These are phyloP conservation scores for Hippocampus zosterae DNA, from an alignment of 2,113 vertebrate species.

Conservation along the genomic window DNA sequence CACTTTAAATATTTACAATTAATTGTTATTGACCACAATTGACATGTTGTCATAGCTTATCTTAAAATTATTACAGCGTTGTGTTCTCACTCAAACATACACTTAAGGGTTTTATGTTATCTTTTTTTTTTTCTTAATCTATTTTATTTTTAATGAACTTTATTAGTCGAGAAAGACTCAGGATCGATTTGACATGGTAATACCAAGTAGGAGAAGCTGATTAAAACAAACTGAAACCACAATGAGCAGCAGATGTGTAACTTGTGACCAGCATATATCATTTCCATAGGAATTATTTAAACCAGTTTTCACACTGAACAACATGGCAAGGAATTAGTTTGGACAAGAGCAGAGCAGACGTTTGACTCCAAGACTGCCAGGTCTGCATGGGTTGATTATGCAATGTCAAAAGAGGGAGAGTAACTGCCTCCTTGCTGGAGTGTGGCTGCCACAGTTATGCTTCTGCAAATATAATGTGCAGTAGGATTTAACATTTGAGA, in stretches of 20 bases:
- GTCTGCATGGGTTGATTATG: constrained; percentile 44
- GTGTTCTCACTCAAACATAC: not conserved
- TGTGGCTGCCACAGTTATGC: constrained; percentile 42
- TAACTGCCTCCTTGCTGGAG: constrained; percentile 30
- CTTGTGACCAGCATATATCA: constrained; percentile 18
- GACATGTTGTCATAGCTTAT: not conserved
- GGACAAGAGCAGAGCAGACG: constrained; percentile 31
- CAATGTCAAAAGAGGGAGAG: constrained; percentile 22
- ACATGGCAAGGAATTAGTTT: constrained; percentile 20
- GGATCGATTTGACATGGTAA: not conserved
- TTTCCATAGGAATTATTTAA: constrained; percentile 10
- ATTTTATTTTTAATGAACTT: no score
- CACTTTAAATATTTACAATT: not conserved
- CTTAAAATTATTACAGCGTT: not conserved
- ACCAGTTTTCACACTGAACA: constrained; percentile 40
- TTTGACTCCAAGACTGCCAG: constrained; percentile 34
- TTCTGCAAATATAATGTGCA: constrained; percentile 37
- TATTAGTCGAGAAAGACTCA: not conserved
- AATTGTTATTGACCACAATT: not conserved
- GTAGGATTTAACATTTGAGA: constrained; percentile 31
- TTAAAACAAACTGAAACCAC: not conserved
- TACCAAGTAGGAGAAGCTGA: not conserved
- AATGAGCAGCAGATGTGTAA: constrained; percentile 17
- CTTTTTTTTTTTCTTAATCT: no score
- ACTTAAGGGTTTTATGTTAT: no score